Percentiles rank a stretch among this genome's conserved stretches.
phyloP scores from a whole-genome alignment of 2,888 invertebrate genomes.

The Amblyjoppa proteus region DNA sequence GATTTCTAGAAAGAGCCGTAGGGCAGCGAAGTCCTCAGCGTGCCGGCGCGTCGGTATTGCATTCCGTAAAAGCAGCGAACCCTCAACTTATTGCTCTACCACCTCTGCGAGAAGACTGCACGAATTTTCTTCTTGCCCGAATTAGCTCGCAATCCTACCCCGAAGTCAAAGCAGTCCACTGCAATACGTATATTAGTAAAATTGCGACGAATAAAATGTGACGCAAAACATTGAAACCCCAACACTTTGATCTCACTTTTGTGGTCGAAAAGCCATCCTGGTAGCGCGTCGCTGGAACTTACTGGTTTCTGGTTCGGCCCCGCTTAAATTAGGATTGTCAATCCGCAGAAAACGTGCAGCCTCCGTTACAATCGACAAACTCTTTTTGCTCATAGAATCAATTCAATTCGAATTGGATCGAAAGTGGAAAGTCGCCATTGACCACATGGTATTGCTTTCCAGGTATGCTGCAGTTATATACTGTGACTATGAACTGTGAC shows the following conservation, averaged over 20 bases:
- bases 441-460: too few species aligned
- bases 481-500: too few species aligned
- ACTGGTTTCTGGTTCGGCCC: too few species aligned
- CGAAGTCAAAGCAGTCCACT: background rate
- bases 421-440: too few species aligned
- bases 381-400: background rate
- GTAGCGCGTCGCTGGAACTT: background rate
- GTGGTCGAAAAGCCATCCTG: background rate
- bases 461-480: too few species aligned
- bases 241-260: background rate
- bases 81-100: conserved; percentile 37
- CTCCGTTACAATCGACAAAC: background rate
- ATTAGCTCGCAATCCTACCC: background rate
- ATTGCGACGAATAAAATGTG: background rate
- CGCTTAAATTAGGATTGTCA: too few species aligned
- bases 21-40: conserved; percentile 56
- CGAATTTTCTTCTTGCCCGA: conserved; percentile 26
- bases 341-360: background rate
- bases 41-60: conserved; percentile 58
- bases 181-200: background rate
- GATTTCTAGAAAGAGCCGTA: conserved; percentile 62
- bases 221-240: background rate
- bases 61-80: conserved; percentile 57
- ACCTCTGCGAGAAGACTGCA: conserved; percentile 48
- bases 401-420: background rate